Evolutionary conservation across 2,797 vertebrate genomes (phyloP).

Genomic region (Saxicola maurus): DNA sequence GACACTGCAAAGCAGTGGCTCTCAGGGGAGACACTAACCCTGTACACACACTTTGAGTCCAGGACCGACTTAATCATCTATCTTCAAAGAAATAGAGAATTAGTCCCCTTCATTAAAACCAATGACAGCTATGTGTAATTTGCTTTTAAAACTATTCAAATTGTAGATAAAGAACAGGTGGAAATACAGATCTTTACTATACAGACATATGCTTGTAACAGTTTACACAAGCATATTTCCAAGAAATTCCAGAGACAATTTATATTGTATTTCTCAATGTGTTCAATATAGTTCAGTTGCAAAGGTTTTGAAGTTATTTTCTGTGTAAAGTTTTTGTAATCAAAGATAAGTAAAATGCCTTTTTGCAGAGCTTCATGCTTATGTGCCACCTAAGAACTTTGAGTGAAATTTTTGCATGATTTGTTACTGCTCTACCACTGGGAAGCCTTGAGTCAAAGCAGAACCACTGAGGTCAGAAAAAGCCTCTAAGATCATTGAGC

Average conservation of each 20-base stretch:
- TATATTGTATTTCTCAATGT: background rate
- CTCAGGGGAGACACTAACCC: background rate
- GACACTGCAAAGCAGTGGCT: background rate
- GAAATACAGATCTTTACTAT: background rate
- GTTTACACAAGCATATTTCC: background rate
- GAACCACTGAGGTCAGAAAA: background rate
- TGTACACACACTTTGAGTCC: background rate
- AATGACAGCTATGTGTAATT: background rate
- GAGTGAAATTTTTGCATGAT: background rate
- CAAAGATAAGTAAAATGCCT: background rate
- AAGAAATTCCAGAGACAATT: background rate
- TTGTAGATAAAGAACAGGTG: background rate
- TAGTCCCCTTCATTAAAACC: background rate
- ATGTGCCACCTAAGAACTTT: background rate
- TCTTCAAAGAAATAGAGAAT: background rate
- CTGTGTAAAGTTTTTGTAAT: background rate
- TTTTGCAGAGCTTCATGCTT: background rate
- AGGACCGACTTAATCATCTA: background rate
- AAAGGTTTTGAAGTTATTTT: background rate
- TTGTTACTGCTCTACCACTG: accelerated
- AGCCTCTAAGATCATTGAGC: background rate
- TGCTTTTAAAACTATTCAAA: background rate
- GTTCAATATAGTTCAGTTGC: background rate
- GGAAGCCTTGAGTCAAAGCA: background rate
- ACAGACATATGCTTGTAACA: background rate